A percentile compares a stretch with the other conserved stretches of the same genome.
These are phyloP conservation scores for Encarsia formosa DNA, from an alignment of 2,888 invertebrate species.

Conservation along the genomic window DNA sequence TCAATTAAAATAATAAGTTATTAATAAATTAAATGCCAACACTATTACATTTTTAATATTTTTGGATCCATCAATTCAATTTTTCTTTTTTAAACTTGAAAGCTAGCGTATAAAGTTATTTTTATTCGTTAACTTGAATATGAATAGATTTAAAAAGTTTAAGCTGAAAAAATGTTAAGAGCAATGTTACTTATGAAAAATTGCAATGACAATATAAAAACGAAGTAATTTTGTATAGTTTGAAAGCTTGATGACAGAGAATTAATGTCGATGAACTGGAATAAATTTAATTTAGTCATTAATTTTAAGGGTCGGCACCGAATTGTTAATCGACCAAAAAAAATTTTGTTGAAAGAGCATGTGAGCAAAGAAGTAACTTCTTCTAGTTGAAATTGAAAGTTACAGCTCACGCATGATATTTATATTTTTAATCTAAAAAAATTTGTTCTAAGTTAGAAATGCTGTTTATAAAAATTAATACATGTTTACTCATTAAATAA, in stretches of 20 bases:
- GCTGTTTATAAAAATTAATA: conserved; percentile 33
- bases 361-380: conserved; percentile 17
- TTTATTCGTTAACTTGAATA: too few species aligned
- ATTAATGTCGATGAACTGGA: conserved; percentile 32
- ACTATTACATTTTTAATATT: too few species aligned
- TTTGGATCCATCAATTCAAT: too few species aligned
- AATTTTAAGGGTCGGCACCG: conserved; percentile 39
- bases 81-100: too few species aligned
- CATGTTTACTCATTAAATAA: conserved; percentile 12
- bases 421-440: conserved; percentile 29
- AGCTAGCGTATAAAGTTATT: too few species aligned
- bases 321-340: conserved; percentile 13
- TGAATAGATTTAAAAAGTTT: too few species aligned
- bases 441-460: conserved; percentile 38
- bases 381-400: conserved; percentile 26
- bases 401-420: conserved; percentile 44
- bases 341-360: conserved; percentile 11
- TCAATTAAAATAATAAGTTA: too few species aligned
- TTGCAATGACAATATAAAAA: conserved; percentile 43
- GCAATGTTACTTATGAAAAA: conserved; percentile 27
- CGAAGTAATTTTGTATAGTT: conserved; percentile 4
- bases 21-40: too few species aligned
- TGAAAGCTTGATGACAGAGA: conserved; percentile 23
- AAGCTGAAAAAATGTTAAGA: conserved; percentile 5
- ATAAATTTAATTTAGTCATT: conserved; percentile 44